phyloP scores from a whole-genome alignment of 64 coral and sea anemone species.

The Montipora sp. region DNA sequence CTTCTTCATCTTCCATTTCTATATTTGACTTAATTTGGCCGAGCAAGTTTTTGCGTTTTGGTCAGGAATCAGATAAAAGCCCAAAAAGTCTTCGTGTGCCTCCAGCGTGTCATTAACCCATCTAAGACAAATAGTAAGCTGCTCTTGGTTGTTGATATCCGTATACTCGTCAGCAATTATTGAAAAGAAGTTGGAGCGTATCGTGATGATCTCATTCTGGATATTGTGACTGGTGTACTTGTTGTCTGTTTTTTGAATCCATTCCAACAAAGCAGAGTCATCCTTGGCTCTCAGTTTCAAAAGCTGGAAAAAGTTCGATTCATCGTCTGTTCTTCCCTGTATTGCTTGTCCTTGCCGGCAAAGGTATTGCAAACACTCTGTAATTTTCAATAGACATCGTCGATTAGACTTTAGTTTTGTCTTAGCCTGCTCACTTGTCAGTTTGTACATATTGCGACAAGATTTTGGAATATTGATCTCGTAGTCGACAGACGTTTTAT shows the following conservation, averaged over 20 bases:
- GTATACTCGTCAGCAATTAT: conserved; percentile 11
- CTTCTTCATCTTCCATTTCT: conserved; percentile 21
- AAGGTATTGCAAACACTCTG: too few species aligned
- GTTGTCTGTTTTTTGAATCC: conserved; percentile 31
- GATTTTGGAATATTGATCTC: too few species aligned
- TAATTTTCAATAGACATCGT: too few species aligned
- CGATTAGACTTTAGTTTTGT: too few species aligned
- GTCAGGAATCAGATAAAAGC: conserved; percentile 43
- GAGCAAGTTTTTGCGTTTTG: conserved; percentile 24
- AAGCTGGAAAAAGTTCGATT: too few species aligned
- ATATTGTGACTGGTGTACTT: conserved; percentile 42
- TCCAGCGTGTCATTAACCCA: conserved; percentile 36
- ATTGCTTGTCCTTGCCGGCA: too few species aligned
- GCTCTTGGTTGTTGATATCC: too few species aligned
- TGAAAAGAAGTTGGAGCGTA: conserved; percentile 14
- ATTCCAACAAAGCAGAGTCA: not conserved
- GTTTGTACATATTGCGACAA: too few species aligned
- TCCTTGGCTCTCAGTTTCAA: not conserved
- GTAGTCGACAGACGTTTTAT: too few species aligned
- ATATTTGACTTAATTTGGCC: conserved; percentile 47
- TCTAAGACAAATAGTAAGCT: conserved; percentile 21
- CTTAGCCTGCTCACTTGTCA: too few species aligned
- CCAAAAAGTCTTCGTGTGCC: conserved; percentile 20
- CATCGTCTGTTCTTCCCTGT: too few species aligned
- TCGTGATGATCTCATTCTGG: conserved; percentile 37